Percentiles rank a stretch among this genome's conserved stretches.
Evolutionary conservation across 1,140 invertebrate genomes (phyloP).

Genomic region (Drosophila kanapiae): DNA sequence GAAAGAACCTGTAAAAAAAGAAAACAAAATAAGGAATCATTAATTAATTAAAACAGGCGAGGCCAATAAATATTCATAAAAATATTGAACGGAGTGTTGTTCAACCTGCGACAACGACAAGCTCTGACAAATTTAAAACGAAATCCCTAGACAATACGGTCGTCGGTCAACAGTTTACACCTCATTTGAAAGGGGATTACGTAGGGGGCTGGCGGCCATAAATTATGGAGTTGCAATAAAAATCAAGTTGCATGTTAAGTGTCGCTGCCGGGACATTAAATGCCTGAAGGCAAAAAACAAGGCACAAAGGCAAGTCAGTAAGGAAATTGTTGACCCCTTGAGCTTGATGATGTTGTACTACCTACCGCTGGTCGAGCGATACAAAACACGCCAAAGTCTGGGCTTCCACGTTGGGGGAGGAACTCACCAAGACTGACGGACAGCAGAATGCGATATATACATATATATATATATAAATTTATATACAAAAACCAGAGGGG

Average conservation of each 20-base stretch:
- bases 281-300: constrained; percentile 52
- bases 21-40: constrained; percentile 35
- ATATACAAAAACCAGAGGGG: constrained; percentile 23
- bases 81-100: constrained; percentile 9
- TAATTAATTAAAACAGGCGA: constrained; percentile 36
- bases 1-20: constrained; percentile 94
- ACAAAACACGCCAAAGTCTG: constrained; percentile 61
- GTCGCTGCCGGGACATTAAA: constrained; percentile 75
- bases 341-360: constrained; percentile 53
- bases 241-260: constrained; percentile 81
- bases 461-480: not conserved
- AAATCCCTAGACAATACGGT: constrained; percentile 45
- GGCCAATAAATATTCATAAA: constrained; percentile 20
- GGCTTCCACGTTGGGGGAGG: constrained; percentile 10
- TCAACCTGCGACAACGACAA: constrained; percentile 7
- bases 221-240: constrained; percentile 73
- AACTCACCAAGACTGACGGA: constrained; percentile 46
- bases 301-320: constrained; percentile 23
- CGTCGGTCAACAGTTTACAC: constrained; percentile 61
- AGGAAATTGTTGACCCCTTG: constrained; percentile 60
- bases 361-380: constrained; percentile 37
- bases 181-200: constrained; percentile 40
- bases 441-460: constrained; percentile 46
- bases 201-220: constrained; percentile 28
- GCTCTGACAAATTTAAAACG: constrained; percentile 7